Base-by-base conservation (phyloP, 2,797 vertebrate species). In the Rhinophrynus dorsalis region DNA sequence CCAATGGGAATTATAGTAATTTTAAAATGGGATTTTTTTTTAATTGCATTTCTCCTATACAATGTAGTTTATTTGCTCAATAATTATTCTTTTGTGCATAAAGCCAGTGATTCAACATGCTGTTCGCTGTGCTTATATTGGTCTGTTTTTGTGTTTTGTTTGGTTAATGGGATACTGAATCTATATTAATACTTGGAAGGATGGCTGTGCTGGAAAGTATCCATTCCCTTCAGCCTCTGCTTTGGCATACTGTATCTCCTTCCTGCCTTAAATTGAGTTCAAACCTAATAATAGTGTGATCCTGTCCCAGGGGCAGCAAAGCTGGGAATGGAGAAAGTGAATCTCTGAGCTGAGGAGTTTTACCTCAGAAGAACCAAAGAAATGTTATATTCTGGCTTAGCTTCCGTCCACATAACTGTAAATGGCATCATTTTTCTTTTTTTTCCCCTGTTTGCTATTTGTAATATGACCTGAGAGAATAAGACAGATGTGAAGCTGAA, bases 401-500 rank as follows among this genome's bases (percentile, higher is more conserved):
- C 68, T 65, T 13, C 59, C 44, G 57, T 61, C 48, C 63, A 24
- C 51, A 75, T n/a, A 70, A 62, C 42, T 0, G 0, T 67, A 83
- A 80, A 65, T 57, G 62, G 77, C 68, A 74, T 74, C 67, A 48
- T 42, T 50, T 13, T 65, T 23, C 35, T 5, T 17, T 59, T 52
- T 5, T 38, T n/a, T n/a, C n/a, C n/a, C 29, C 15, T 29, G 24
- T 37, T 62, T 51, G 42, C n/a, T 42, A 15, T 52, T 59, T 60
- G 27, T 40, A 24, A 11, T 56, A 30, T 35, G 6, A 15, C 38
- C 52, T 40, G 33, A 12, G 1, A 40, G 17, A 3, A 40, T 3
- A 61, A 61, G 7, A 61, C 2, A 24, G 1, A 47, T n/a, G n/a
- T n/a, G n/a, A n/a, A n/a, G n/a, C n/a, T n/a, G n/a, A n/a, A n/a